phyloP scores from a whole-genome alignment of 2,888 invertebrate species.

The Parnassius smintheus region DNA sequence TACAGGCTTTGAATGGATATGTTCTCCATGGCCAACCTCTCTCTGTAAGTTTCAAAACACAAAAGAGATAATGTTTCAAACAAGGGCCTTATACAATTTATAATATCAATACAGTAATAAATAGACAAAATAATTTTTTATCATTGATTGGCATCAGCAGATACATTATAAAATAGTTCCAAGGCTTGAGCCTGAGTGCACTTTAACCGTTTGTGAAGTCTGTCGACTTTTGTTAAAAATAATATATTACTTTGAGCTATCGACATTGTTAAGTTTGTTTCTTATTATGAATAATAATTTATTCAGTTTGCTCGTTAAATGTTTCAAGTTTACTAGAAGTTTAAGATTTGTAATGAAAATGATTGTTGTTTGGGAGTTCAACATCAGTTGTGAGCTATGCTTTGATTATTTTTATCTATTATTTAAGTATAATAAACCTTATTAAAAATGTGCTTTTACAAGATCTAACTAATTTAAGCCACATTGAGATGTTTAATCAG shows the following conservation, averaged over 20 bases:
- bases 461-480: conserved; percentile 80
- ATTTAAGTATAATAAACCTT: conserved; percentile 78
- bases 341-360: conserved; percentile 74
- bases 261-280: conserved; percentile 81
- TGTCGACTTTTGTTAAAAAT: conserved; percentile 75
- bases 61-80: conserved; percentile 78
- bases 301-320: conserved; percentile 81
- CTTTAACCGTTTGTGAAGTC: conserved; percentile 60
- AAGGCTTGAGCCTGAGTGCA: conserved; percentile 56
- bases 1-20: conserved; percentile 77
- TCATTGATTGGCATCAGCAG: conserved; percentile 69
- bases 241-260: conserved; percentile 80
- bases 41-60: conserved; percentile 79
- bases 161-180: conserved; percentile 57
- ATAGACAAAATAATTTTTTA: conserved; percentile 67
- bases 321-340: conserved; percentile 80
- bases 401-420: conserved; percentile 79
- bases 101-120: conserved; percentile 78
- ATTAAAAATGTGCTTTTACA: conserved; percentile 77
- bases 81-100: conserved; percentile 64
- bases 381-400: conserved; percentile 76
- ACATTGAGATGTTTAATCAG: conserved; percentile 80
- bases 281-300: conserved; percentile 79
- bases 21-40: conserved; percentile 73
- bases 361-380: conserved; percentile 75